Evolutionary conservation across 2,797 vertebrate species (phyloP), one percentile per base, ranked within the genome.

Genomic region (Gobionotothen gibberifrons): DNA sequence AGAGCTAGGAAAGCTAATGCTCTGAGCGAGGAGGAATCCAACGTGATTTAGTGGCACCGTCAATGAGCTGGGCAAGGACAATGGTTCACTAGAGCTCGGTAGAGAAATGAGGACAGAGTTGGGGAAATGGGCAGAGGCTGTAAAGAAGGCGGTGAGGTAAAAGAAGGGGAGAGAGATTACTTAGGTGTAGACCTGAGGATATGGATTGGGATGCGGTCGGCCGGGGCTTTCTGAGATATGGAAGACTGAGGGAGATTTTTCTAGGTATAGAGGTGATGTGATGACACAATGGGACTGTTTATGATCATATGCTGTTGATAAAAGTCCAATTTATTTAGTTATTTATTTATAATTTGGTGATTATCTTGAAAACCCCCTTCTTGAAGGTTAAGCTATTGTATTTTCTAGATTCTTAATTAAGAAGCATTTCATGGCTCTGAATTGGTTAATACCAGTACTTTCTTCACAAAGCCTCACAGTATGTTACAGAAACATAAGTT

Each of bases 31-130:
- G 78, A 74, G 70, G 83, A 86, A 87, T 90, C 89, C 55, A 32
- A 53, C 21, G 67, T 93, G 91, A 92, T 93, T 92, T 91, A 92
- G 85, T 82, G 39, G 84, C 71, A 52, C 64, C 76, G 80, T 82
- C 83, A 91, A 87, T 84, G 82, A 90, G 86, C 88, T 71, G 75
- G 81, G 87, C 75, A 74, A 84, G 88, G 86, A 91, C 90, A 89
- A 91, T 91, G 89, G 90, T 91, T 93, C 87, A 92, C 86, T 78
- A 53, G 84, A 85, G 86, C 83, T 84, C 9, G 81, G 83, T 57
- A 64, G 86, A 91, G 85, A 87, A 91, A 92, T 90, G 89, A 88
- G 90, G 85, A 83, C 82, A 76, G 76, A 69, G 65, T 69, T 70
- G 82, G 36, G 82, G 75, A 85, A 86, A 87, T 82, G 75, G 85